phyloP scores from a whole-genome alignment of 2,797 vertebrate species.

The Neomorphus geoffroyi region DNA sequence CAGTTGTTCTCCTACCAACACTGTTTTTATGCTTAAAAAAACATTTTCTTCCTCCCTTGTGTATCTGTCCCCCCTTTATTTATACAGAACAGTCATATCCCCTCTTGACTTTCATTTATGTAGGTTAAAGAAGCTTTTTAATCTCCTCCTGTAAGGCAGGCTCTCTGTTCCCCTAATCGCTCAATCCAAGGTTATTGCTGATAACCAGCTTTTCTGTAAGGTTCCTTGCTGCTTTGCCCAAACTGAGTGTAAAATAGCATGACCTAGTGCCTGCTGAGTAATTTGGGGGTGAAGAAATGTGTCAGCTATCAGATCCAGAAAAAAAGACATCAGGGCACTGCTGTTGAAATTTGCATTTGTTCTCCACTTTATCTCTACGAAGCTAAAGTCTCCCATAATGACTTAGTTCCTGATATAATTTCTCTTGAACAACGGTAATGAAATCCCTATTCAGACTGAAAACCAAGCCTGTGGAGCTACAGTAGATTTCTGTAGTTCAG shows the following conservation, averaged over 20 bases:
- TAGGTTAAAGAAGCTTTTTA: constrained; percentile 53
- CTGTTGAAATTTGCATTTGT: constrained; percentile 34
- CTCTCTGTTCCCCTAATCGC: not conserved
- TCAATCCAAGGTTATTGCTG: constrained; percentile 41
- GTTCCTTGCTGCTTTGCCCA: not conserved
- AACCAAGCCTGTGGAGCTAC: not conserved
- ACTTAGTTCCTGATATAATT: constrained; percentile 9
- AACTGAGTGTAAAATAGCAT: not conserved
- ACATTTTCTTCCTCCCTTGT: not conserved
- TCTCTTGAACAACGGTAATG: not conserved
- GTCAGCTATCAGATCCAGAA: not conserved
- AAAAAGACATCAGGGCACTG: not conserved
- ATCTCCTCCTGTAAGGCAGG: constrained; percentile 29
- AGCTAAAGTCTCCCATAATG: not conserved
- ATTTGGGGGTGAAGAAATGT: constrained; percentile 16
- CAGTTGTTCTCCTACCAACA: not conserved
- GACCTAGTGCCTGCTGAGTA: constrained; percentile 7
- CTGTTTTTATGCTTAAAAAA: not conserved
- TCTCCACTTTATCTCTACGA: not conserved
- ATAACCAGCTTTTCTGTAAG: constrained; percentile 30
- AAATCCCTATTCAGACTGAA: not conserved
- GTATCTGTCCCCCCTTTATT: constrained; percentile 12
- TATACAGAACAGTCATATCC: constrained; percentile 31
- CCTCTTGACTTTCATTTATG: constrained; percentile 42
- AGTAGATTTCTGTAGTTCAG: not conserved